phyloP scores from a whole-genome alignment of 2,113 vertebrate genomes.

The Bujurquina vittata region DNA sequence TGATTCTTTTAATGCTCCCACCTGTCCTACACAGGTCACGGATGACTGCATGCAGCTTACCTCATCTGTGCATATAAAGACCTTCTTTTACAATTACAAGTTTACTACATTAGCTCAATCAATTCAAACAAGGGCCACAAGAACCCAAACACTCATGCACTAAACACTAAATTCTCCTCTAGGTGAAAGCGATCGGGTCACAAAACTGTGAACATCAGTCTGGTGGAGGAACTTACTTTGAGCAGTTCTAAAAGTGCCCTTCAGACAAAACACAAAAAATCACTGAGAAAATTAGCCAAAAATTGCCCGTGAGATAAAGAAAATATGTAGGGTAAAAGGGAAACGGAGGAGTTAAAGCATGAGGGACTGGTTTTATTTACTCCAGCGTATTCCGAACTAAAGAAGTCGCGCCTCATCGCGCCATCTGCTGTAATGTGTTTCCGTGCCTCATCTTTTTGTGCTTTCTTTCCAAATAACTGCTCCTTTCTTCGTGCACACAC shows the following conservation, averaged over 20 bases:
- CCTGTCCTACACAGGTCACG: not conserved
- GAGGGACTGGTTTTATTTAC: constrained; percentile 38
- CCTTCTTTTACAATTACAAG: constrained; percentile 5
- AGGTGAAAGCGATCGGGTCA: constrained; percentile 42
- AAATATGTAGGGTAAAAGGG: constrained; percentile 12
- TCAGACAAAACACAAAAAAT: constrained; percentile 4
- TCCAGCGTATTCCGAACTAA: constrained; percentile 16
- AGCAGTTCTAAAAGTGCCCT: constrained; percentile 31
- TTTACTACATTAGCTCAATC: not conserved
- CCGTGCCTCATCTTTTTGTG: constrained; percentile 5
- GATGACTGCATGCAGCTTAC: not conserved
- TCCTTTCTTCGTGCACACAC: not conserved
- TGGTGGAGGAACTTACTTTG: constrained; percentile 39
- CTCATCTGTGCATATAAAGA: constrained; percentile 8
- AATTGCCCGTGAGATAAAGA: constrained; percentile 24
- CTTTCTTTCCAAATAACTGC: constrained; percentile 30
- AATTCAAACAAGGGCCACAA: not conserved
- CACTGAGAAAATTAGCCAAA: constrained; percentile 41
- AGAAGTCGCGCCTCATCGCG: constrained; percentile 24
- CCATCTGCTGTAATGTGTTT: constrained; percentile 45
- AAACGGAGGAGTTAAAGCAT: constrained; percentile 15
- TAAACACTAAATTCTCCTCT: constrained; percentile 23
- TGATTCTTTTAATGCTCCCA: not conserved
- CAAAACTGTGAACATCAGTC: constrained; percentile 37
- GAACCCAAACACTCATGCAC: not conserved